Evolutionary conservation across 2,113 vertebrate species (phyloP).

Genomic region (Pluvialis apricaria): DNA sequence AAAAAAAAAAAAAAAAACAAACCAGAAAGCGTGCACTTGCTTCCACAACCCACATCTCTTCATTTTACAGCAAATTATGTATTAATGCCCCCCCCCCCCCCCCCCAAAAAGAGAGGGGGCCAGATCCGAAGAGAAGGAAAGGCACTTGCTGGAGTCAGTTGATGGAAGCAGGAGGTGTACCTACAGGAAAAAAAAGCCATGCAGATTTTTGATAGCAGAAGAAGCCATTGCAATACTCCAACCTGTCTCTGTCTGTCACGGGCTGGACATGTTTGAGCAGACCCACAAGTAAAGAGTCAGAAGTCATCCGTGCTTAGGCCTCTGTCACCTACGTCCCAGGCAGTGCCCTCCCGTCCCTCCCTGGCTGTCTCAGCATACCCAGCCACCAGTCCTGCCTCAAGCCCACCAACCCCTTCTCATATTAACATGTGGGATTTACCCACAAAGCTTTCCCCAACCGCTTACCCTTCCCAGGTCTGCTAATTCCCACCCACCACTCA

Average conservation of each 20-base stretch:
- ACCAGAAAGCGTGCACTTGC: not conserved
- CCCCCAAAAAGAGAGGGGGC: rapidly evolving
- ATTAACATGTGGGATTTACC: not conserved
- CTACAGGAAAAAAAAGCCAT: not conserved
- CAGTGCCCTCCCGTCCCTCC: not conserved
- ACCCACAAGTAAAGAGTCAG: not conserved
- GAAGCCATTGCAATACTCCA: not conserved
- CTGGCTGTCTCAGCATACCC: not conserved
- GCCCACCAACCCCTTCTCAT: not conserved
- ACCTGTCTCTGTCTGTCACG: not conserved
- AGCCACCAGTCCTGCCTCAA: not conserved
- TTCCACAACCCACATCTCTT: not conserved
- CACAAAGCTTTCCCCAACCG: not conserved
- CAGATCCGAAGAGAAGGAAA: not conserved
- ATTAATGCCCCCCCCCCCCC: rapidly evolving
- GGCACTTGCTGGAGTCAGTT: not conserved
- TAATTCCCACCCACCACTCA: not conserved
- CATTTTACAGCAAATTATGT: not conserved
- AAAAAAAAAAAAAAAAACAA: not conserved
- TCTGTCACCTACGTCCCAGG: not conserved
- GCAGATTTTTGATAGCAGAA: not conserved
- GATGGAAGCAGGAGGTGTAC: not conserved
- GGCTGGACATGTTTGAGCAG: not conserved
- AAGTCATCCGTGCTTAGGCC: not conserved
- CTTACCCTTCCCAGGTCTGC: not conserved